Evolutionary conservation across 2,113 vertebrate species (phyloP), one percentile per base, ranked within the genome.

Genomic region (Leptobrachium ailaonicum): DNA sequence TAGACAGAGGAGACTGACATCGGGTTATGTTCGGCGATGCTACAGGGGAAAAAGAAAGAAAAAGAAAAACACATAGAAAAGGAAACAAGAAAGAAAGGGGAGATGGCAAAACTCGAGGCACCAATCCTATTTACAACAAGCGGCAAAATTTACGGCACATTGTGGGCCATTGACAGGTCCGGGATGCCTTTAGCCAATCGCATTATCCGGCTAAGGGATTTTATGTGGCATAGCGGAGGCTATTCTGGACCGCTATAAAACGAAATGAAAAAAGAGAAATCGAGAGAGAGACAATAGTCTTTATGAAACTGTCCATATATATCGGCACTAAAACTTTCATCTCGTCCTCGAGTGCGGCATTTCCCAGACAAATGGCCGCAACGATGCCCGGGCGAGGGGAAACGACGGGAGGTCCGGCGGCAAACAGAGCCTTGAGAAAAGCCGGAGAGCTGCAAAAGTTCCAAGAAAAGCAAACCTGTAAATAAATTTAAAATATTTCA

Each of bases 281-380:
- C n/a, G 20, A 72, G 10, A 53, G 62, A 53, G 62, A 74, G 78
- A 80, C 78, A 80, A 80, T 73, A 20, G 71, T 62, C 79, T 81
- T 75, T 81, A 81, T 81, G 79, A 58, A 75, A 60, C 64, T 42
- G 79, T 81, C 79, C 69, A 69, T 75, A 81, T 75, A 81, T 67
- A 81, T 81, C 79, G 56, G 53, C 79, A 41, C 56, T 81, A 81
- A 81, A 75, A 60, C 79, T 81, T 81, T 81, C 20, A 81, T 81
- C 79, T 69, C 44, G 11, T 74, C 78, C 71, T 60, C 71, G 2
- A 68, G 78, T 67, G 78, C 6, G 63, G 12, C 78, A 68, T 80
- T 71, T 80, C 71, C 53, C 64, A 81, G 79, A 75, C 64, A 62
- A 81, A 74, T 68, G 72, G 62, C 53, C 64, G 10, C 8, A 56